A percentile compares a stretch with the other conserved stretches of the same genome.
Conservation (phyloP, 2,888 invertebrate genomes). For the Geophilus truncorum region DNA sequence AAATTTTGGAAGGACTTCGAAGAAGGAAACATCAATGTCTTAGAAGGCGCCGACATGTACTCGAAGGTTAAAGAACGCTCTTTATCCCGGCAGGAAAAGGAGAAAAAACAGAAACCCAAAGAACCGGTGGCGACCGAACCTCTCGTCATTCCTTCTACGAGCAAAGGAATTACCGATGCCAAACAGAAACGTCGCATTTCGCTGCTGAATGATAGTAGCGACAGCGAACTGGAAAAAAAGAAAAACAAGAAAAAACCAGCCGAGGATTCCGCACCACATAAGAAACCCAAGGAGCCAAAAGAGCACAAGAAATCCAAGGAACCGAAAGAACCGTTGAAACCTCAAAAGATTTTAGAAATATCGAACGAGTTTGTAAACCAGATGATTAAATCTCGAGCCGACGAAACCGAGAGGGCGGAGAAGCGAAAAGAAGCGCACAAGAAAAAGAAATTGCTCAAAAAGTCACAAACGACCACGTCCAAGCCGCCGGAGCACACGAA, state of each 20-base stretch:
- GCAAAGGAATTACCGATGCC: no score
- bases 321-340: not conserved
- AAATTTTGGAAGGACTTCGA: slow-evolving; percentile 49
- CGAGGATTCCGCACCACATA: no score
- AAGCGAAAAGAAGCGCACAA: not conserved
- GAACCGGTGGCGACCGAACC: no score
- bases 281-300: no score
- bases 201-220: not conserved
- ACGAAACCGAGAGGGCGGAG: not conserved
- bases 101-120: not conserved
- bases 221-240: not conserved
- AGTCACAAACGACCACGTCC: no score
- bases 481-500: not conserved
- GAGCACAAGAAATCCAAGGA: no score
- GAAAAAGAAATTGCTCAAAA: not conserved
- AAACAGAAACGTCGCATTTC: not conserved
- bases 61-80: slow-evolving; percentile 47
- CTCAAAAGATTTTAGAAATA: not conserved
- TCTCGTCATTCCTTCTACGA: no score
- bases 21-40: slow-evolving; percentile 46
- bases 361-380: not conserved
- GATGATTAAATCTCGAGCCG: not conserved
- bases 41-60: slow-evolving; percentile 46
- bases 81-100: not conserved
- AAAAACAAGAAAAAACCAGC: not conserved